Conservation (phyloP, 2,113 vertebrate species). For the Nothocercus nigrocapillus region DNA sequence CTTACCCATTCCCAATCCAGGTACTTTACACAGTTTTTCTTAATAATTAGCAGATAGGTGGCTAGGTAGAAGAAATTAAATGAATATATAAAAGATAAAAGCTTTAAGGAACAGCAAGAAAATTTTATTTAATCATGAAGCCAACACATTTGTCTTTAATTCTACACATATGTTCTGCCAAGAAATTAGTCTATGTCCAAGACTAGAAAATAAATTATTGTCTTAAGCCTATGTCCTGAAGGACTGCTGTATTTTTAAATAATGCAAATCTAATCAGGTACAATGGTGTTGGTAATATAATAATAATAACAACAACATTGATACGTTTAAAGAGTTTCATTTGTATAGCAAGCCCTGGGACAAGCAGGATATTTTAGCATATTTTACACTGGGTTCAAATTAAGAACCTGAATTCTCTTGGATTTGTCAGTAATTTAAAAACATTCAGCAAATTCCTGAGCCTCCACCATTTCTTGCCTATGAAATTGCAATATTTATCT, state of each 20-base stretch:
- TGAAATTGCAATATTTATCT: not conserved
- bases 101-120: not conserved
- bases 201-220: not conserved
- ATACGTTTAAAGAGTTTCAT: not conserved
- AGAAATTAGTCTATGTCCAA: not conserved
- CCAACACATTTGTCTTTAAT: not conserved
- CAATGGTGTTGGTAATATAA: not conserved
- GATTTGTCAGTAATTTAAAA: not conserved
- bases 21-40: not conserved
- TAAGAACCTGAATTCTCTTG: not conserved
- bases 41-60: not conserved
- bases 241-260: not conserved
- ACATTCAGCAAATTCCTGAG: not conserved
- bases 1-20: not conserved
- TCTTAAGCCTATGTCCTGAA: not conserved
- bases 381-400: not conserved
- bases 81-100: not conserved
- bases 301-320: not conserved
- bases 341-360: not conserved
- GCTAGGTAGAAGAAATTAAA: not conserved
- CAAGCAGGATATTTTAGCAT: not conserved
- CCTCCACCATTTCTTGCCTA: accelerated
- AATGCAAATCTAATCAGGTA: not conserved
- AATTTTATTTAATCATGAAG: not conserved
- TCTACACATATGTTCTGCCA: not conserved